Evolutionary conservation across 2,797 vertebrate species (phyloP).

Genomic region (Heterohyrax brucei): DNA sequence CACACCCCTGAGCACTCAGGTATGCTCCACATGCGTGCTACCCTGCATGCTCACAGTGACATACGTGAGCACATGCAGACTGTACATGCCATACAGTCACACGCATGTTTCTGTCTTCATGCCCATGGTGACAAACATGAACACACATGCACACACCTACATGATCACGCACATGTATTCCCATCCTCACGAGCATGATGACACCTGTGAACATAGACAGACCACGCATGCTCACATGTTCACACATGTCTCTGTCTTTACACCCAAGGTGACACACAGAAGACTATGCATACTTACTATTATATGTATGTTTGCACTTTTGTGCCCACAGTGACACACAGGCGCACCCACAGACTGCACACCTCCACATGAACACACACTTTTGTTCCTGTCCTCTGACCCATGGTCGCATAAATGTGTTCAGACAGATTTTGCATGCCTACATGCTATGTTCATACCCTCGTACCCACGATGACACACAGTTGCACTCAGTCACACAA

Average conservation of each 20-base stretch:
- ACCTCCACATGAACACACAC: neutral
- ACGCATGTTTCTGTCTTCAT: neutral
- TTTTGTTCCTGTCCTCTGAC: neutral
- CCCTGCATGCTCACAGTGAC: neutral
- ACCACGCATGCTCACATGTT: neutral
- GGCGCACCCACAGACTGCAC: neutral
- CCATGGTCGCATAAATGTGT: neutral
- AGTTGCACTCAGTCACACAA: neutral
- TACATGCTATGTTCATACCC: neutral
- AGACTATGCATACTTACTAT: neutral
- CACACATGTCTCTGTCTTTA: neutral
- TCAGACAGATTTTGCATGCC: neutral
- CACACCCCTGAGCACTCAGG: neutral
- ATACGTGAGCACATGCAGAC: neutral
- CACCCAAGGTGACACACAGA: neutral
- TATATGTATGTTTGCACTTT: neutral
- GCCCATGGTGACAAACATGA: neutral
- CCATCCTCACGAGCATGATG: neutral
- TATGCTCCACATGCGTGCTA: neutral
- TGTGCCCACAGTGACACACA: fast-evolving
- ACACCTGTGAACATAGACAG: neutral
- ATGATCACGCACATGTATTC: neutral
- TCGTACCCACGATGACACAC: fast-evolving
- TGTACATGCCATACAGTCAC: neutral
- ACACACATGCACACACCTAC: neutral